phyloP scores from a whole-genome alignment of 2,888 invertebrate species.

The Gisinianus flammeolus region DNA sequence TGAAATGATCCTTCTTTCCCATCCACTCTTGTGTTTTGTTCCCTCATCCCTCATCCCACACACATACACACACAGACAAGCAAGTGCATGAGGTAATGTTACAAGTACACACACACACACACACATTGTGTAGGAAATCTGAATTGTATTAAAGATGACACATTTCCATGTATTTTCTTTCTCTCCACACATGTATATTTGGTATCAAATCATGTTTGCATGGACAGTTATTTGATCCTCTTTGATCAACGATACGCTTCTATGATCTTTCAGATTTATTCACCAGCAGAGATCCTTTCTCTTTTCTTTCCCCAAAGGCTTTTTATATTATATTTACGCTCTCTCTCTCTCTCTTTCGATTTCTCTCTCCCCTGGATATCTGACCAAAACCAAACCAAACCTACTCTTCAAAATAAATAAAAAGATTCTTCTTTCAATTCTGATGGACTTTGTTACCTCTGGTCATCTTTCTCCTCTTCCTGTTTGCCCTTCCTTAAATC shows the following conservation, averaged over 20 bases:
- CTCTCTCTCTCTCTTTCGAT: not conserved
- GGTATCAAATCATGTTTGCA: constrained; percentile 23
- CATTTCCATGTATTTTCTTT: constrained; percentile 5
- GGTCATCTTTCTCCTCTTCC: constrained; percentile 1
- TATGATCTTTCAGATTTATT: constrained; percentile 30
- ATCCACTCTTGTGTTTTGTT: not conserved
- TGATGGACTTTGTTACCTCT: constrained; percentile 11
- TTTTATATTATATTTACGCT: not conserved
- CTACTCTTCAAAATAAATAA: not conserved
- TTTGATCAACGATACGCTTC: constrained; percentile 30
- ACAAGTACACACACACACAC: too few species aligned
- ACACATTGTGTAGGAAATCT: not conserved
- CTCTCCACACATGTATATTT: constrained; percentile 4
- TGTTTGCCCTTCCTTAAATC: not conserved
- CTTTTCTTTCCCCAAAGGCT: constrained; percentile 22
- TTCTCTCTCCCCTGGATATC: not conserved
- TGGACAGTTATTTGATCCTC: constrained; percentile 33
- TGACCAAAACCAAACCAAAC: not conserved
- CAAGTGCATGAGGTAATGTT: too few species aligned
- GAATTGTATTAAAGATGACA: constrained; percentile 16
- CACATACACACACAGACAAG: not conserved
- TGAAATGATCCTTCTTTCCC: not conserved
- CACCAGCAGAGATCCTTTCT: constrained; percentile 10
- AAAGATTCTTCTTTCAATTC: not conserved
- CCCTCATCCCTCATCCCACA: too few species aligned